A percentile compares a stretch with the other conserved stretches of the same genome.
phyloP scores from a whole-genome alignment of 92 coral and sea anemone species.

The Bergia sp. region DNA sequence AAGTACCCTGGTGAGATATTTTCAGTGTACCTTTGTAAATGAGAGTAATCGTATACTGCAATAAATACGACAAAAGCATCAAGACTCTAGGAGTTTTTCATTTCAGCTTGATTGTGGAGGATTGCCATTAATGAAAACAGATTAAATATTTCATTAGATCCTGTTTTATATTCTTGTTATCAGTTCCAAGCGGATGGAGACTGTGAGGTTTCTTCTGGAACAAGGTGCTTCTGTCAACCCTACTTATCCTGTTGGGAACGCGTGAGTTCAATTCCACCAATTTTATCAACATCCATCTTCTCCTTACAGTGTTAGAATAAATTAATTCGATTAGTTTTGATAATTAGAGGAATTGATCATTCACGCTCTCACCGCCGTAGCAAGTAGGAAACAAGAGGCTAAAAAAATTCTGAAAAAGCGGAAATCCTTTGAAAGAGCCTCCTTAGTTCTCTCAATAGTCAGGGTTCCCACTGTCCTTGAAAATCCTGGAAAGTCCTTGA shows the following conservation, averaged over 20 bases:
- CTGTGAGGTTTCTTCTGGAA: constrained; percentile 72
- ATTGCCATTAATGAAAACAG: not conserved
- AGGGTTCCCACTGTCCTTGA: no score
- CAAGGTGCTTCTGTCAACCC: constrained; percentile 89
- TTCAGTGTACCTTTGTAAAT: not conserved
- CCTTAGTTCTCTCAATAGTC: no score
- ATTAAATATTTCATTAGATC: not conserved
- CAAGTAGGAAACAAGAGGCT: no score
- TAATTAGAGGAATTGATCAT: no score
- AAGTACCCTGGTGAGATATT: constrained; percentile 81
- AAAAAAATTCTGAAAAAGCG: no score
- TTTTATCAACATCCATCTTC: no score
- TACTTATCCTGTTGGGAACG: constrained; percentile 83
- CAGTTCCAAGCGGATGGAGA: constrained; percentile 73
- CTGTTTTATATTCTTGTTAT: not conserved
- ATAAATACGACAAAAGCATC: not conserved
- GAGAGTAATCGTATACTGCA: no score
- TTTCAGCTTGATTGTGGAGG: not conserved
- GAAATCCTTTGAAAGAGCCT: no score
- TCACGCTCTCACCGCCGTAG: no score
- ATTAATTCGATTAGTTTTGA: not conserved
- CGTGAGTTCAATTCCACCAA: constrained; percentile 55
- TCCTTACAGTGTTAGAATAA: no score
- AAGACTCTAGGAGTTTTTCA: not conserved
- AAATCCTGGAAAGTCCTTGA: no score